phyloP scores from a whole-genome alignment of 2,797 vertebrate species.

The Percopsis omiscomaycus region DNA sequence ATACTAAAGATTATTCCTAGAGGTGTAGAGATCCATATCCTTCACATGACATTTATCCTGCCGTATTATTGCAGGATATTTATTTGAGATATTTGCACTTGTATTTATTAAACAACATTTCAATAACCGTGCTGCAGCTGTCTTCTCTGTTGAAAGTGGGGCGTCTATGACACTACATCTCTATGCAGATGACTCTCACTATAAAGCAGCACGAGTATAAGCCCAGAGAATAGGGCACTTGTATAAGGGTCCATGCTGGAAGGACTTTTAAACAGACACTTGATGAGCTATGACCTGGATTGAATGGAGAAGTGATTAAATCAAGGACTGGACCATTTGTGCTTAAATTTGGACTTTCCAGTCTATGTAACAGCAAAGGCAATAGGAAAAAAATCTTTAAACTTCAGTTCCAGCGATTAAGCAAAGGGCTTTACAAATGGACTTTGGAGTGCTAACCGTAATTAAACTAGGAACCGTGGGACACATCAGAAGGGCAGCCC shows the following conservation, averaged over 20 bases:
- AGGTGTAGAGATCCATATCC: conserved; percentile 25
- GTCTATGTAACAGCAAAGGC: conserved; percentile 7
- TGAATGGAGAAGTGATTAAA: conserved; percentile 48
- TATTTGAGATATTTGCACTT: background rate
- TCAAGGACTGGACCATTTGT: conserved; percentile 36
- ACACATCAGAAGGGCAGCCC: conserved; percentile 26
- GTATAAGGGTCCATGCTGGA: conserved; percentile 24
- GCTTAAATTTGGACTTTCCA: conserved; percentile 10
- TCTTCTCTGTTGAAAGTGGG: conserved; percentile 7
- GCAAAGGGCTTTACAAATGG: conserved; percentile 7
- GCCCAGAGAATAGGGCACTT: conserved; percentile 35
- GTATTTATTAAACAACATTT: background rate
- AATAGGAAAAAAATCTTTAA: background rate
- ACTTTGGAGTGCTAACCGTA: conserved; percentile 19
- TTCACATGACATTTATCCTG: background rate
- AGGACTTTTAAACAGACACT: conserved; percentile 52
- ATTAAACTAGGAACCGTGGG: conserved; percentile 29
- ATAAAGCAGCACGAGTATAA: conserved; percentile 35
- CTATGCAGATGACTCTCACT: conserved; percentile 32
- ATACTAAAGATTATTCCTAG: background rate
- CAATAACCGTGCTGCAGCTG: background rate
- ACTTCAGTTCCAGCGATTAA: conserved; percentile 2
- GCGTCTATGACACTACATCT: conserved; percentile 37
- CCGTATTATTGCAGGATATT: background rate
- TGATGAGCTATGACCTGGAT: conserved; percentile 42